Evolutionary conservation across 1,140 invertebrate genomes (phyloP), one percentile per base, ranked within the genome.

Genomic region (Matsumurasca onukii): DNA sequence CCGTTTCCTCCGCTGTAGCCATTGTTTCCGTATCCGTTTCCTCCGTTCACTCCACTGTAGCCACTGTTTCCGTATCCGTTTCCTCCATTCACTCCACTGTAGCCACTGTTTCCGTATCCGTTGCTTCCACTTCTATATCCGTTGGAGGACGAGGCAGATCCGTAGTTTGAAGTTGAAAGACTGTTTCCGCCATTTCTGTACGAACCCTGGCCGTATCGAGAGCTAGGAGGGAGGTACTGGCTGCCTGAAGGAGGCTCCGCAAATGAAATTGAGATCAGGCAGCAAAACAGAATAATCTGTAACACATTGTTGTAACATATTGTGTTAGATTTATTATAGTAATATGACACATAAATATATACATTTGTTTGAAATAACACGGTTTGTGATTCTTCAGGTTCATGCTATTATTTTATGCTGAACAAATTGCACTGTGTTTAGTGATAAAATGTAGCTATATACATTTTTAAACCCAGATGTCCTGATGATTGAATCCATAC

Each of bases 171-270:
- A 0, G 63, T 59, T 52, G 27, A 49, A 31, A 22, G 61, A 61
- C 52, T 61, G 68, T 52, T 55, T n/a, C 69, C 71, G 15, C 63
- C 63, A 31, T 48, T 55, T 9, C 31, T 62, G 22, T 62, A 68
- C 29, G 62, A 48, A 45, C 61, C 13, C 5, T 5, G 5, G 15
- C 20, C 24, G 27, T 30, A 61, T 34, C 55, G 52, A 24, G 30
- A 31, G n/a, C n/a, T n/a, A 3, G 30, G 66, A 25, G 20, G 9
- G 68, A n/a, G 24, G 34, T 49, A 61, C 57, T 51, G 20, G 55
- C 65, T 13, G 24, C 55, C 55, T 5, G 55, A 20, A 3, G 55
- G 55, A 24, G 29, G 29, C 29, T 59, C 55, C 29, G 55, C 24
- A 59, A 61, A 15, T 5, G 34, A 5, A 39, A 39, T 17, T 39